Conservation (phyloP, 2,797 vertebrate species). For the Gila robusta region DNA sequence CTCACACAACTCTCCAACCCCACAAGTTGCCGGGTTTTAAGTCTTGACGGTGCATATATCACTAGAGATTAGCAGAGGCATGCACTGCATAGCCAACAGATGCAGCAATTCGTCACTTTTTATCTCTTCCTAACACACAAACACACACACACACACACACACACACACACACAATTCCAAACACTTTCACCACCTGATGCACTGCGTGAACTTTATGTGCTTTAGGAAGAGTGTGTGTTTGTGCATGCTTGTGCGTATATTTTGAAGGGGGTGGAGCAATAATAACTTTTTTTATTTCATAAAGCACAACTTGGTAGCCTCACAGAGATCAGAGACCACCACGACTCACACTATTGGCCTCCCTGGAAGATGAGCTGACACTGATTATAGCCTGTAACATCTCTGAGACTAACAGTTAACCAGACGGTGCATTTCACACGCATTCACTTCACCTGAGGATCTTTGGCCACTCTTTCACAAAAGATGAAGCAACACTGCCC, state of each 20-base stretch:
- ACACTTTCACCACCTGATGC: slow-evolving; percentile 34
- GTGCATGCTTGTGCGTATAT: background rate
- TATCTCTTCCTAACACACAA: slow-evolving; percentile 49
- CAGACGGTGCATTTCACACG: background rate
- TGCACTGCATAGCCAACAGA: slow-evolving; percentile 57
- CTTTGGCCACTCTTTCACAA: background rate
- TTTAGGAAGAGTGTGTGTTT: slow-evolving; percentile 3
- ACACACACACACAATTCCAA: background rate
- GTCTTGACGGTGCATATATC: slow-evolving; percentile 60
- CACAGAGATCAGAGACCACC: slow-evolving; percentile 15
- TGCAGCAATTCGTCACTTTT: slow-evolving; percentile 60
- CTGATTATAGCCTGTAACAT: slow-evolving; percentile 5
- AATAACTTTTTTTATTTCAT: background rate
- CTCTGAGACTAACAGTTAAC: background rate
- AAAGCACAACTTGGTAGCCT: background rate
- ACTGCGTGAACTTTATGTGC: slow-evolving; percentile 20
- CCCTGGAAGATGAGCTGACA: slow-evolving; percentile 17
- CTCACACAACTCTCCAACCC: slow-evolving; percentile 16
- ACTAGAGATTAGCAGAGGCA: slow-evolving; percentile 53
- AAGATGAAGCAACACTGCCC: background rate
- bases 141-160: slow-evolving; percentile 14
- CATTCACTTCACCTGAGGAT: slow-evolving; percentile 5
- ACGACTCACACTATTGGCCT: background rate
- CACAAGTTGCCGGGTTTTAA: slow-evolving; percentile 44
- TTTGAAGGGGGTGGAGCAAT: background rate